Base-by-base conservation (phyloP, 2,113 vertebrate genomes). In the Arvicanthis niloticus region DNA sequence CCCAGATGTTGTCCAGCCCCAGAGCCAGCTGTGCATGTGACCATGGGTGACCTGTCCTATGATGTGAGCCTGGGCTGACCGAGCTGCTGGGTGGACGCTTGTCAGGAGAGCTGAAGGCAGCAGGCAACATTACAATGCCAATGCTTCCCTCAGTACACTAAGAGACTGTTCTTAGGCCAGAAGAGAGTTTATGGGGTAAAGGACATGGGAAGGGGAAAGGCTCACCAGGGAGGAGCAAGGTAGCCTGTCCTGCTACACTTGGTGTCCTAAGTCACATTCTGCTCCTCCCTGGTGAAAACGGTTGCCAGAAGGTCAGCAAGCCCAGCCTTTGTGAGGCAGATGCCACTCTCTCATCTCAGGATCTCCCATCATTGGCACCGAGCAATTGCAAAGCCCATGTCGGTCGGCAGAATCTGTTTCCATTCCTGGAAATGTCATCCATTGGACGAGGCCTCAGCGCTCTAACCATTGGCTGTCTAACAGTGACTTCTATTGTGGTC, bases 61-160 rank as follows among this genome's bases (percentile, higher is more conserved):
- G 56, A 19, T 29, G 5, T 5, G 68, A 95, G 45, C 70, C 1
- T 11, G 31, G 26, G 29, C 42, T 29, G 3, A 15, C 21, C 2
- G 37, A 1, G 29, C 34, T 86, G 77, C 73, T 4, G 29, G 5
- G 3, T 3, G 1, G 56, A 17, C 0, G 29, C 7, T 24, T 7
- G 7, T 16, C 9, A 2, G 29, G 76, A 85, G 21, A 51, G 48
- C 13, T 48, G 1, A 3, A 91, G 56, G 67, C 58, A 7, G 24
- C 15, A 19, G 53, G 19, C 65, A 37, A 16, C 53, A n/a, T 31
- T 19, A 51, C 26, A 37, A 4, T 45, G 56, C 31, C 37, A 2
- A 17, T 5, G 4, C 40, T 60, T 86, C 42, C 65, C 29, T 29
- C 60, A 37, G 65, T 51, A 4, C 11, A 37, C 19, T 58, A 19